phyloP scores from a whole-genome alignment of 2,113 vertebrate genomes.

The Strigops habroptila region DNA sequence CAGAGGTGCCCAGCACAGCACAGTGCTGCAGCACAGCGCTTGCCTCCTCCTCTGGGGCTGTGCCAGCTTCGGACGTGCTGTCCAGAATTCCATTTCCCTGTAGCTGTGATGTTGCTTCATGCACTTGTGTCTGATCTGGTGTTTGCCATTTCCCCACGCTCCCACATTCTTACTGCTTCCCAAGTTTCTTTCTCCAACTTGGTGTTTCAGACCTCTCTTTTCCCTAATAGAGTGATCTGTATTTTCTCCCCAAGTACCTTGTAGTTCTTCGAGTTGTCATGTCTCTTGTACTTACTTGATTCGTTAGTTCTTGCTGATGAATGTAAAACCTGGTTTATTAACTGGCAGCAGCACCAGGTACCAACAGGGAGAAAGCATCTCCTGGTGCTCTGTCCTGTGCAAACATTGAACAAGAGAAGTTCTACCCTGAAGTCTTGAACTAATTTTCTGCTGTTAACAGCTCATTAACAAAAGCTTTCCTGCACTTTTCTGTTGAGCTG shows the following conservation, averaged over 20 bases:
- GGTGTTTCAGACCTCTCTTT: not conserved
- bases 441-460: conserved; percentile 20
- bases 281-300: not conserved
- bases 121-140: accelerated
- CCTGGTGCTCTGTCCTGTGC: not conserved
- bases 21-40: not conserved
- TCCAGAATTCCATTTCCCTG: not conserved
- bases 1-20: not conserved
- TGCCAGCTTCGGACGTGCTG: not conserved
- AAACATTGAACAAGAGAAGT: not conserved
- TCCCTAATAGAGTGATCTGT: not conserved
- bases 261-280: not conserved
- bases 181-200: not conserved
- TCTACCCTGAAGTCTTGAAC: conserved; percentile 31
- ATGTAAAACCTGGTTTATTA: not conserved
- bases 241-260: not conserved
- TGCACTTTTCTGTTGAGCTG: not conserved
- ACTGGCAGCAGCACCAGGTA: not conserved
- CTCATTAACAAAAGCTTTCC: not conserved
- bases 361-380: not conserved
- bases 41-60: not conserved
- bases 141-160: not conserved
- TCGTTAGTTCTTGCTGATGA: conserved; percentile 3
- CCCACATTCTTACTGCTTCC: not conserved
- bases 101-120: not conserved